These are phyloP conservation scores for Caradrina kadenii DNA, from an alignment of 2,888 invertebrate genomes.

Conservation along the genomic window DNA sequence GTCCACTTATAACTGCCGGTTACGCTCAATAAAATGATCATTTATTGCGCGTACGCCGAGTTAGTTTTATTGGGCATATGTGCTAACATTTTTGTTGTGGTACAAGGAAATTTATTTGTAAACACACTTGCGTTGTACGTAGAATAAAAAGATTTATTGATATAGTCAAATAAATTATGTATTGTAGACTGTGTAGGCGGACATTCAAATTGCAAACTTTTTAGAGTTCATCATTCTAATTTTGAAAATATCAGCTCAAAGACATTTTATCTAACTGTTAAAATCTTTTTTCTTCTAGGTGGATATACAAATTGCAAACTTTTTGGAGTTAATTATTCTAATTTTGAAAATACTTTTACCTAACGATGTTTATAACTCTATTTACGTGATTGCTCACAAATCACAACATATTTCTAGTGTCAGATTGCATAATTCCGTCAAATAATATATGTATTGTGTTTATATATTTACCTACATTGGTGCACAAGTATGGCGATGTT, in stretches of 20 bases:
- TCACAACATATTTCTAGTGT: conserved; percentile 6
- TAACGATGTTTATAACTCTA: neutral
- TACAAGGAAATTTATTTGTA: conserved; percentile 58
- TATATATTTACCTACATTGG: conserved; percentile 68
- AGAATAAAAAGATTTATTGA: conserved; percentile 18
- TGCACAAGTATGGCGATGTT: conserved; percentile 69
- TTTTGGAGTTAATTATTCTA: conserved; percentile 19
- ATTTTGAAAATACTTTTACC: conserved; percentile 13
- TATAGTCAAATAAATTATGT: conserved; percentile 21
- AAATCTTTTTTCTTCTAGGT: neutral
- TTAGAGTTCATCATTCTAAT: conserved; percentile 23
- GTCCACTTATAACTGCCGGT: conserved; percentile 68
- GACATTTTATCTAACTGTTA: too few species aligned
- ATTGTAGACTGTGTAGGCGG: neutral
- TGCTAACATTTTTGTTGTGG: conserved; percentile 61
- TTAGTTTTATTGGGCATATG: conserved; percentile 59
- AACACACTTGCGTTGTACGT: conserved; percentile 10
- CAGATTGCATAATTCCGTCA: conserved; percentile 65
- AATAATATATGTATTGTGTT: conserved; percentile 65
- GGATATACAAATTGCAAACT: conserved; percentile 1
- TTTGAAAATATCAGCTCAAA: conserved; percentile 10
- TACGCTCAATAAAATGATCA: conserved; percentile 76
- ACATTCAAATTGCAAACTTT: conserved; percentile 6
- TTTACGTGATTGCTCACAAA: neutral
- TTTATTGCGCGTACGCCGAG: conserved; percentile 62